Evolutionary conservation across 2,113 vertebrate genomes (phyloP).

Genomic region (Coracopsis vasa): DNA sequence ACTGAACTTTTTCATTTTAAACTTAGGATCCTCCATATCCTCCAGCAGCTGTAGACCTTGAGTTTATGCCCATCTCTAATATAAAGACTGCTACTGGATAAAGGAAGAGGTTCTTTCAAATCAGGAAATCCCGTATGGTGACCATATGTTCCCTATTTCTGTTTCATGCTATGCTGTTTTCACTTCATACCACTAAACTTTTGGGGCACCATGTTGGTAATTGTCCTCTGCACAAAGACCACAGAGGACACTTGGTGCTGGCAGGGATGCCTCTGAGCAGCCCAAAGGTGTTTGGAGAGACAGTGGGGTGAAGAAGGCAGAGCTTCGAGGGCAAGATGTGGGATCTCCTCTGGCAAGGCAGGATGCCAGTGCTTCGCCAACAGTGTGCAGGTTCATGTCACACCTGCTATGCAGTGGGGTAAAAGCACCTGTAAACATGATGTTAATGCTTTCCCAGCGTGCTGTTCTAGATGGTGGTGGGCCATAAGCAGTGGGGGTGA

Average conservation of each 20-base stretch:
- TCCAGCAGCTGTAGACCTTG: neutral
- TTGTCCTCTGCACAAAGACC: neutral
- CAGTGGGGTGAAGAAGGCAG: accelerated
- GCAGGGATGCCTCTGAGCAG: neutral
- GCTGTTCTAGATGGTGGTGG: neutral
- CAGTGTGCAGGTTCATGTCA: neutral
- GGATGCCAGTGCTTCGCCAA: neutral
- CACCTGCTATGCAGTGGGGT: neutral
- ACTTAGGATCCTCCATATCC: neutral
- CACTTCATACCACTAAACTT: neutral
- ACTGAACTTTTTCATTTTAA: neutral
- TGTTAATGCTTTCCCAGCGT: neutral
- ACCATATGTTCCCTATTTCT: neutral
- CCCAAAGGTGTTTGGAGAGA: neutral
- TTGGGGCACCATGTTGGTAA: neutral
- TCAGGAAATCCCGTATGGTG: neutral
- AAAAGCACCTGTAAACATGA: neutral
- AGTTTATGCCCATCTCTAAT: neutral
- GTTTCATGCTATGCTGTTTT: neutral
- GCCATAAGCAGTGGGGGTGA: neutral
- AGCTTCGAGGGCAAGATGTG: accelerated
- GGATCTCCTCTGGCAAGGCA: neutral
- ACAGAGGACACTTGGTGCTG: accelerated
- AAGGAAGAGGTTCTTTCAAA: neutral
- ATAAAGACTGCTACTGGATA: neutral